Base-by-base conservation (phyloP, 2,113 vertebrate species). In the Pampusana beccarii region DNA sequence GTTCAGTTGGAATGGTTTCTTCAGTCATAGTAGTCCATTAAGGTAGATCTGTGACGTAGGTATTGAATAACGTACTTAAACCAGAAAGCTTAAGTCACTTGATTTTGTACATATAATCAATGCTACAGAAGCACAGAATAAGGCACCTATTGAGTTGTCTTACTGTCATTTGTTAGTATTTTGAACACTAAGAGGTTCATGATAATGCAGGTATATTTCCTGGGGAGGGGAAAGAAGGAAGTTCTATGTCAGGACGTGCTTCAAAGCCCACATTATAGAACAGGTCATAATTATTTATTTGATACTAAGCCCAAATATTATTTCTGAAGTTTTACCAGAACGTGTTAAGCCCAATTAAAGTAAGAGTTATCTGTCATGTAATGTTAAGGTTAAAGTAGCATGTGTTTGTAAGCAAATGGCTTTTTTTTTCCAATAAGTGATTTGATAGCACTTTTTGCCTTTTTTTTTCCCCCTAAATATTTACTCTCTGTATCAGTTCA, bases 161-260 rank as follows among this genome's bases (percentile, higher is more conserved):
- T 75, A 24, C 20, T 60, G 10, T 40, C 33, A 13, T 36, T 83
- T 80, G 5, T 40, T 71, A 51, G 13, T 23, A 70, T 81, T 85
- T 64, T 81, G 36, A 87, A 60, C 2, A 80, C 56, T 34, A 65
- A n/a, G 57, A 79, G 6, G 5, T 75, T 91, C 11, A 33, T 56
- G 5, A 50, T 34, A 75, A 36, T 70, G 8, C 5, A 25, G 17
- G 14, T 66, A 7, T 62, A 51, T 85, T 79, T 77, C 23, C 17
- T 46, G 28, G 19, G 13, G 9, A 61, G 16, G 4, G 3, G 5
- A 4, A 40, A 5, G 19, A 69, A 0, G 0, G 16, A 60, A 10
- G 24, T n/a, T 84, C 4, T 57, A 46, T 54, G 28, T 53, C 69
- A 89, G 51, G 51, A 75, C 13, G 44, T 16, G 12, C 16, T 69